These are phyloP conservation scores for Hippocampus kuda DNA, from an alignment of 2,797 vertebrate genomes.

Conservation along the genomic window DNA sequence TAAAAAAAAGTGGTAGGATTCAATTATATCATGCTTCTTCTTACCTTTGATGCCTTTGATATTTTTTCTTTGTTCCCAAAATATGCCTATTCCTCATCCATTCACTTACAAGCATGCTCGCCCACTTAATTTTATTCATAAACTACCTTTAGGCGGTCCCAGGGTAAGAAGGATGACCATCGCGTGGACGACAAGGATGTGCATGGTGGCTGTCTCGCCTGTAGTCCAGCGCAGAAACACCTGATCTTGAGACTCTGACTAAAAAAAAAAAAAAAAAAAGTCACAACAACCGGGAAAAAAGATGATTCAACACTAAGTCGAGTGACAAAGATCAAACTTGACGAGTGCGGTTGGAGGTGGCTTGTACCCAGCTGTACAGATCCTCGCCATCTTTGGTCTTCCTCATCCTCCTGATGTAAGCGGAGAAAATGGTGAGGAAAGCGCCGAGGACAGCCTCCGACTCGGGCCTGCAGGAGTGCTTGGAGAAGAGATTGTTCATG, in stretches of 20 bases:
- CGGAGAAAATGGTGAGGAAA: slow-evolving; percentile 84
- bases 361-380: slow-evolving; percentile 93
- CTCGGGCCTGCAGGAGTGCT: slow-evolving; percentile 76
- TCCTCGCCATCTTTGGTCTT: slow-evolving; percentile 97
- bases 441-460: slow-evolving; percentile 82
- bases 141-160: slow-evolving; percentile 60
- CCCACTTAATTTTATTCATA: not conserved
- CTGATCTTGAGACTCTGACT: slow-evolving; percentile 98
- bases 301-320: not conserved
- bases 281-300: not conserved
- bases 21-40: no score
- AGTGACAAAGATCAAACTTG: not conserved
- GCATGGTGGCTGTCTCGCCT: slow-evolving; percentile 96
- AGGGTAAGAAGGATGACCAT: slow-evolving; percentile 90
- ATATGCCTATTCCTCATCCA: not conserved
- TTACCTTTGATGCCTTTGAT: no score
- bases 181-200: slow-evolving; percentile 97
- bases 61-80: no score
- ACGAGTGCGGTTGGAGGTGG: not conserved
- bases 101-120: no score
- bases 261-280: not conserved
- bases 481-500: slow-evolving; percentile 94
- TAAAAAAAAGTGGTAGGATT: no score
- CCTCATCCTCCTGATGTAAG: slow-evolving; percentile 88
- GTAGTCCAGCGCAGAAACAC: slow-evolving; percentile 94